Percentiles rank a stretch among this genome's conserved stretches.
phyloP scores from a whole-genome alignment of 1,140 invertebrate species.

The Coptotermes formosanus region DNA sequence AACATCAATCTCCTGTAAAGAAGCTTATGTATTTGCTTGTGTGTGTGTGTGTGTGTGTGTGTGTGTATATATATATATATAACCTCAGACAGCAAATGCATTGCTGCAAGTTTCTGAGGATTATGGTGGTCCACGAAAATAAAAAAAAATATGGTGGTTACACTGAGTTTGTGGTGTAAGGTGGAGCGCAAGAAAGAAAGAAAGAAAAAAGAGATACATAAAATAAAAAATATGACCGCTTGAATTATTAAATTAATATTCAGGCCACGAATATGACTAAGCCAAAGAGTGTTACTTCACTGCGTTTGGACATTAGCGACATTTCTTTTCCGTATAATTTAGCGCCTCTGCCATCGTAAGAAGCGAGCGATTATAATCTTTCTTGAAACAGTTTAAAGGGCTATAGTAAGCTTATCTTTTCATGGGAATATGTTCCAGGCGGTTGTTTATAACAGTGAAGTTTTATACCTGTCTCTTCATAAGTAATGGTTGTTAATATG shows the following conservation, averaged over 20 bases:
- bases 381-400: neutral
- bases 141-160: neutral
- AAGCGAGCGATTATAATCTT: conserved; percentile 8
- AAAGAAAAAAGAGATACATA: neutral
- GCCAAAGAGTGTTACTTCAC: neutral
- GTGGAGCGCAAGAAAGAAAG: neutral
- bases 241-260: conserved; percentile 12
- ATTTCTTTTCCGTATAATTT: neutral
- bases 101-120: neutral
- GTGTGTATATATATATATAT: neutral
- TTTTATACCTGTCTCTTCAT: neutral
- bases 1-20: neutral
- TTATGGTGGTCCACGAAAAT: neutral
- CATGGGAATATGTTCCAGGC: neutral
- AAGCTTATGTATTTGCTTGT: neutral
- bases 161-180: neutral
- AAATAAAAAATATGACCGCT: neutral
- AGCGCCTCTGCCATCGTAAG: neutral
- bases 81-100: neutral
- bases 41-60: neutral
- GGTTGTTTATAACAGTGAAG: neutral
- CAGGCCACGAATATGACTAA: neutral
- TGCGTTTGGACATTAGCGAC: neutral
- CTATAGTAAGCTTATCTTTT: neutral
- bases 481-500: neutral